Conservation (phyloP, 2,113 vertebrate species). For the Cervus canadensis region DNA sequence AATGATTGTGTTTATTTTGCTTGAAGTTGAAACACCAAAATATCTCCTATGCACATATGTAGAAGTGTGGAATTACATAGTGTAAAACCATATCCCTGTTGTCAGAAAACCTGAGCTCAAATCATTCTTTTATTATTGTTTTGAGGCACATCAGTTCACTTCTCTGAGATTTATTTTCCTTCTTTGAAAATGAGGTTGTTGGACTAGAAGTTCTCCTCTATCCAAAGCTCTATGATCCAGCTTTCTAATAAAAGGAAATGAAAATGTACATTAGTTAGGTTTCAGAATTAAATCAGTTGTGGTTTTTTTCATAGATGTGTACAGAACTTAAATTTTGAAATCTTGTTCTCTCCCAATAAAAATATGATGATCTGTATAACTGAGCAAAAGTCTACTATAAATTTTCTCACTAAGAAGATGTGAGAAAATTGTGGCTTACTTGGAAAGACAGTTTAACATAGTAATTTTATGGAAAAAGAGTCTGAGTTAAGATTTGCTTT, state of each 20-base stretch:
- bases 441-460: background rate
- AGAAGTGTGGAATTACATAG: background rate
- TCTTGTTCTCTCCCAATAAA: background rate
- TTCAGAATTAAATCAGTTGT: background rate
- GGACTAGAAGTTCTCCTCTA: background rate
- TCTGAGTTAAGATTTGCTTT: background rate
- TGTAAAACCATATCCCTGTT: background rate
- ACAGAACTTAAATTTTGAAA: background rate
- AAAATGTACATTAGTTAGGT: background rate
- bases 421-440: background rate
- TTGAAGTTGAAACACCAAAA: background rate
- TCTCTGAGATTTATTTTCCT: background rate
- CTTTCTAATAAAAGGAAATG: background rate
- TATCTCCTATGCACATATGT: background rate
- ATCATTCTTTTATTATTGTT: background rate
- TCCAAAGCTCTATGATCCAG: background rate
- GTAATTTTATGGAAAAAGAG: background rate
- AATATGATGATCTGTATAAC: background rate
- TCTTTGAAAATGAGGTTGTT: background rate
- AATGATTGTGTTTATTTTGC: background rate
- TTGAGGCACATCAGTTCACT: background rate
- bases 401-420: background rate
- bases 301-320: background rate
- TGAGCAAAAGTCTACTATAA: background rate
- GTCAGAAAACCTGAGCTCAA: background rate